Percentiles rank a stretch among this genome's conserved stretches.
Evolutionary conservation across 2,113 vertebrate species (phyloP).

Genomic region (Thamnophis sirtalis): DNA sequence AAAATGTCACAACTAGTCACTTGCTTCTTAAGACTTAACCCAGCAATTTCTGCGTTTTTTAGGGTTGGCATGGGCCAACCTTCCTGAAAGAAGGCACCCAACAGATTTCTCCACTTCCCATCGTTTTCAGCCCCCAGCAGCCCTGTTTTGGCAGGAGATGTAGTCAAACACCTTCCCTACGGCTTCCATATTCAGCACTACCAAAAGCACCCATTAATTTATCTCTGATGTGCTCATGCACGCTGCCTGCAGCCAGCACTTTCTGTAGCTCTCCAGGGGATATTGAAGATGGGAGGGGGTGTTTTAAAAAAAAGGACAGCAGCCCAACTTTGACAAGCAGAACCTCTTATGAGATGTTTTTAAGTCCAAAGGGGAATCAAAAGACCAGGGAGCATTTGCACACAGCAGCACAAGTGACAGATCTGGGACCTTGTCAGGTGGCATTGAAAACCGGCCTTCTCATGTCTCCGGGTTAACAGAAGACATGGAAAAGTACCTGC

Average conservation of each 20-base stretch:
- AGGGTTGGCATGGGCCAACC: too few species aligned
- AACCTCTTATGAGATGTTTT: not conserved
- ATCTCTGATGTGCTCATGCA: not conserved
- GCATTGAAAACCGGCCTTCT: not conserved
- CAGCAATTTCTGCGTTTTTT: not conserved
- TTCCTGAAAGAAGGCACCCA: not conserved
- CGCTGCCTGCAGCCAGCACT: not conserved
- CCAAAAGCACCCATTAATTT: too few species aligned
- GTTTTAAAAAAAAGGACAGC: not conserved
- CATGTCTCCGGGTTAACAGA: not conserved
- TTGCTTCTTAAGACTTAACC: not conserved
- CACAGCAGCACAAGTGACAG: not conserved
- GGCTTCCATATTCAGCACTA: not conserved
- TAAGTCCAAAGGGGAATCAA: not conserved
- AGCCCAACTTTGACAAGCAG: not conserved
- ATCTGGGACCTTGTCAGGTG: not conserved
- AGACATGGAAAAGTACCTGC: not conserved
- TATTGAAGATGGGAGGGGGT: rapidly evolving
- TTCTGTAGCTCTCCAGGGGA: not conserved
- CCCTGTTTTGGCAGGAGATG: not conserved
- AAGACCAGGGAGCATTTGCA: not conserved
- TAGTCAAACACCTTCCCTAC: not conserved
- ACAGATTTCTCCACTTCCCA: not conserved
- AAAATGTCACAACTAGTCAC: not conserved
- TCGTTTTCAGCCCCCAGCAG: not conserved